Conservation (phyloP, 2,113 vertebrate species). For the Melanerpes formicivorus region DNA sequence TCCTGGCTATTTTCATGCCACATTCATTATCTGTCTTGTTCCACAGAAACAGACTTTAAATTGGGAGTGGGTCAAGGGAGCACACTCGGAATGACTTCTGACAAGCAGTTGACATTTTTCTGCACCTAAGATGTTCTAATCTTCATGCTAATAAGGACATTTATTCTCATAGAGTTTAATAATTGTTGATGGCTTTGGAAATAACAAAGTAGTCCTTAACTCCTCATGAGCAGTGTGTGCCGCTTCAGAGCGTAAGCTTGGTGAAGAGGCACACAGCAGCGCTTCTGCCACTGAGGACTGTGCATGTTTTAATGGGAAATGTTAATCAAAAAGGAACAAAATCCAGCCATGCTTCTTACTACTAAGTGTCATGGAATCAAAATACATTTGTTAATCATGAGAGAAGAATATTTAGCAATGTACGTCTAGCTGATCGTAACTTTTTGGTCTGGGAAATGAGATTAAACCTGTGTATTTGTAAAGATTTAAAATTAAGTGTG, state of each 20-base stretch:
- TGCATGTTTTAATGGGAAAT: neutral
- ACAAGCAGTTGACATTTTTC: constrained; percentile 55
- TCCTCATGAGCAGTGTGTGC: neutral
- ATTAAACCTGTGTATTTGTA: neutral
- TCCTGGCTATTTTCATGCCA: constrained; percentile 26
- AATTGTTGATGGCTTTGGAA: constrained; percentile 52
- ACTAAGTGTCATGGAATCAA: neutral
- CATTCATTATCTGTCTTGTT: constrained; percentile 44
- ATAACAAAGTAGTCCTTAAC: constrained; percentile 13
- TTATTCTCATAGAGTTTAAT: constrained; percentile 35
- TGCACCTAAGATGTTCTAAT: constrained; percentile 46
- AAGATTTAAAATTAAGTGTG: neutral
- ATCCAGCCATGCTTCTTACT: neutral
- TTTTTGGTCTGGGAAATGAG: neutral
- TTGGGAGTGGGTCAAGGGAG: constrained; percentile 53
- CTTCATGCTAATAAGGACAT: constrained; percentile 53
- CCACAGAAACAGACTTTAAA: constrained; percentile 36
- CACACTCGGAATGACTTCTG: constrained; percentile 32
- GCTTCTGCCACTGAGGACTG: neutral
- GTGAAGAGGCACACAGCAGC: neutral
- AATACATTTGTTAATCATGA: neutral
- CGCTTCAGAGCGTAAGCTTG: neutral
- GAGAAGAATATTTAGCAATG: neutral
- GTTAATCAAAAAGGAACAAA: neutral
- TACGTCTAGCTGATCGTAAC: neutral